Evolutionary conservation across 53 echinoderm and acorn worm species (phyloP), one percentile per base, ranked within the genome.

Genomic region (Paelopatides confundens): DNA sequence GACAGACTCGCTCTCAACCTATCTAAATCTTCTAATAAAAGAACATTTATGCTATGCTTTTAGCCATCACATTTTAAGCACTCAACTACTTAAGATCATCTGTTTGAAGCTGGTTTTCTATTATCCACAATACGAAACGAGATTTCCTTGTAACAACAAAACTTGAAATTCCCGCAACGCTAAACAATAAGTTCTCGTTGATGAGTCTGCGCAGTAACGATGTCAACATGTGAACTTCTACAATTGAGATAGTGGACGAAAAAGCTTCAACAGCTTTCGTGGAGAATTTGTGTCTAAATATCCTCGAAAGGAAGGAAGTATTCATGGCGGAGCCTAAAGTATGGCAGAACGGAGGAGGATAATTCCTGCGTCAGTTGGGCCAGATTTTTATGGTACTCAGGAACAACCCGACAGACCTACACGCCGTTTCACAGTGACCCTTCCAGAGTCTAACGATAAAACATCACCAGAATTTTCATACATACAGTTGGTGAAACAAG

Each of bases 311-410:
- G 77, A 87, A 66, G 79, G 8, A 17, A 50, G 31, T 33, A 79
- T 79, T 30, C 76, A 90, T 69, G 76, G 85, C 54, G 66, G 86
- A 58, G 83, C 64, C 52, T 88, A 38, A 66, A 81, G 85, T 58
- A 99, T 99, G 99, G 99, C 99, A 35, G 99, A 99, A 96, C 92
- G 94, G 85, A 95, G 99, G 89, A 94, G 99, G 94, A 99, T 99
- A 71, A 99, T 99, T 88, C 99, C 99, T 33, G 89, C 92, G 70
- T 99, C 99, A 69, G 95, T 95, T 85, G 95, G 94, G 86, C 95
- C 95, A 86, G 85, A 90, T 91, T 94, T 95, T 67, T 86, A 93
- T 39, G 82, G 85, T 30, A 93, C 89, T 76, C 91, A 92, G 66
- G 94, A 94, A 66, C 95, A 89, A 74, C 87, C 89, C 87, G 74